A percentile compares a stretch with the other conserved stretches of the same genome.
These are phyloP conservation scores for Cheilosia scutellata DNA, from an alignment of 2,888 invertebrate genomes.

Conservation along the genomic window DNA sequence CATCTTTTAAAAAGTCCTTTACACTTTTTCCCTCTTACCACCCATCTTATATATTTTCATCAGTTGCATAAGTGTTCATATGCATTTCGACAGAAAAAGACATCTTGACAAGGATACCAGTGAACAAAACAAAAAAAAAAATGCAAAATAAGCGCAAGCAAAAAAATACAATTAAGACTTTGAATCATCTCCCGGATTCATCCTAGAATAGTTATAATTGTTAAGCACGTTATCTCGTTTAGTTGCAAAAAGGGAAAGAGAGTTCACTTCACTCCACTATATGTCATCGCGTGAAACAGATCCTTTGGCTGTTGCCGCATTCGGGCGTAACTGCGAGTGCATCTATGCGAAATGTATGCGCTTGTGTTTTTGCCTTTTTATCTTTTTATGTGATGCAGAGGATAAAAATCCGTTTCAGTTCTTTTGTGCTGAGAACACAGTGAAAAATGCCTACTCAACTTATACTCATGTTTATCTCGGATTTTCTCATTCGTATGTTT, in stretches of 20 bases:
- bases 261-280: neutral
- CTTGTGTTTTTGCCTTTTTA: neutral
- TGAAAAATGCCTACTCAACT: conserved; percentile 30
- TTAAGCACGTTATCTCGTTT: conserved; percentile 36
- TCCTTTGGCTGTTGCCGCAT: conserved; percentile 24
- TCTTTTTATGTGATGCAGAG: conserved; percentile 15
- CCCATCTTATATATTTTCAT: too few species aligned
- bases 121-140: neutral
- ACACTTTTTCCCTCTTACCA: too few species aligned
- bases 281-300: conserved; percentile 4
- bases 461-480: conserved; percentile 2
- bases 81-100: neutral
- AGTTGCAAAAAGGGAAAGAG: neutral
- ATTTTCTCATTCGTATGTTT: neutral
- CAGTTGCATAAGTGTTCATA: too few species aligned
- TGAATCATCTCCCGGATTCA: conserved; percentile 19
- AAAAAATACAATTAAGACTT: conserved; percentile 35
- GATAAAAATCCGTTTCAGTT: conserved; percentile 28
- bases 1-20: too few species aligned
- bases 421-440: conserved; percentile 35
- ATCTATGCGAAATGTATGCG: conserved; percentile 1
- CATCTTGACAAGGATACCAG: neutral
- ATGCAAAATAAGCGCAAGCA: conserved; percentile 14
- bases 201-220: conserved; percentile 24
- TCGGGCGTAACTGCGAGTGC: conserved; percentile 3